Conservation (phyloP, 2,888 invertebrate species). For the Drosophila testacea region DNA sequence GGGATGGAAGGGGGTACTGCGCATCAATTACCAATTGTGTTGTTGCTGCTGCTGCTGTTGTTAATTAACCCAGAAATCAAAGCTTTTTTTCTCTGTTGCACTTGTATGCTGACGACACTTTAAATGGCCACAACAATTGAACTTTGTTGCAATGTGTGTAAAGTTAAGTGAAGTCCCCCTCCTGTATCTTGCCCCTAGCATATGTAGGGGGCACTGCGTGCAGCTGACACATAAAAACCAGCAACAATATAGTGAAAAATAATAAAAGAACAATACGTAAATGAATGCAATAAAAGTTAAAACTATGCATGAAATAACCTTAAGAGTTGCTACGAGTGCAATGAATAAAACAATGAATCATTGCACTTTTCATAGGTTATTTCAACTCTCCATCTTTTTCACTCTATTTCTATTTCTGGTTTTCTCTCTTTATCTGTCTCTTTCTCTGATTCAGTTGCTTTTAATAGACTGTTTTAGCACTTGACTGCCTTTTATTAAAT, state of each 20-base stretch:
- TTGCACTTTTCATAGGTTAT: slow-evolving; percentile 8
- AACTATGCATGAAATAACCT: slow-evolving; percentile 45
- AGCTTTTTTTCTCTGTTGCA: slow-evolving; percentile 27
- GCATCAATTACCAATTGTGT: slow-evolving; percentile 76
- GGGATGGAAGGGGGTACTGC: slow-evolving; percentile 7
- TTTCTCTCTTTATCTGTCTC: background rate
- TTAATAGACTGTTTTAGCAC: slow-evolving; percentile 52
- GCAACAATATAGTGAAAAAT: slow-evolving; percentile 20
- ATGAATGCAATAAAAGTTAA: slow-evolving; percentile 22
- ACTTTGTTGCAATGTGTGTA: slow-evolving; percentile 39
- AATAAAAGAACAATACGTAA: slow-evolving; percentile 15
- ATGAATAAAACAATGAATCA: slow-evolving; percentile 49
- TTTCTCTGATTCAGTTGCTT: slow-evolving; percentile 3
- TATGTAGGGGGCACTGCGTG: slow-evolving; percentile 20
- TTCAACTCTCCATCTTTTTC: background rate
- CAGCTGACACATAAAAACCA: slow-evolving; percentile 59
- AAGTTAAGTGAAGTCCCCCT: slow-evolving; percentile 22
- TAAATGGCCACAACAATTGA: slow-evolving; percentile 46
- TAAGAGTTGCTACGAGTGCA: slow-evolving; percentile 19
- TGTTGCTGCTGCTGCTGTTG: slow-evolving; percentile 39
- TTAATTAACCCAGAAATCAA: slow-evolving; percentile 74
- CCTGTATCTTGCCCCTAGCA: background rate
- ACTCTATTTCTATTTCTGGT: background rate
- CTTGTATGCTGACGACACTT: slow-evolving; percentile 5
- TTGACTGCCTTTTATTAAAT: slow-evolving; percentile 63